These are phyloP conservation scores for Micropterix aruncella DNA, from an alignment of 2,888 invertebrate genomes.

Conservation along the genomic window DNA sequence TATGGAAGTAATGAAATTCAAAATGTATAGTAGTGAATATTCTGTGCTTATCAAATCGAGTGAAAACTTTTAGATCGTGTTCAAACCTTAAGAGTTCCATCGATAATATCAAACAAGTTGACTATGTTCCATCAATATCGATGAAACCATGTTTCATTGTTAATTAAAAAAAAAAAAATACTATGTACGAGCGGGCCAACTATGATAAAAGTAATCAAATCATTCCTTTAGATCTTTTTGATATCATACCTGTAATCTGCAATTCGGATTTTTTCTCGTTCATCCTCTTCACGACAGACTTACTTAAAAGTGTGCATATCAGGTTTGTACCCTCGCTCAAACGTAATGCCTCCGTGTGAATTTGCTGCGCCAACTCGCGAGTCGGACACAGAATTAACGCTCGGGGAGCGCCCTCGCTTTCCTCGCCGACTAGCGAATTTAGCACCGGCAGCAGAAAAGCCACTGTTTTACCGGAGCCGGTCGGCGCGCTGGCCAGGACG, in stretches of 20 bases:
- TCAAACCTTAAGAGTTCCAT: too few species aligned
- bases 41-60: too few species aligned
- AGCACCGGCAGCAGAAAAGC: constrained; percentile 87
- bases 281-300: constrained; percentile 65
- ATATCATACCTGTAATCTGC: not conserved
- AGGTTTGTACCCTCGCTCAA: constrained; percentile 63
- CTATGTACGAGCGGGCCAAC: too few species aligned
- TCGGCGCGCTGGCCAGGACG: constrained; percentile 89
- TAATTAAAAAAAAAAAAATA: constrained; percentile 3
- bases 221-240: too few species aligned
- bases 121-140: too few species aligned
- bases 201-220: too few species aligned
- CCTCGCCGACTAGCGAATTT: constrained; percentile 52
- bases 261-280: constrained; percentile 52
- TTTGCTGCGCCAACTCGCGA: constrained; percentile 87
- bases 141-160: not conserved
- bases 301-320: constrained; percentile 24
- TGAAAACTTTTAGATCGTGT: too few species aligned
- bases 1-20: too few species aligned
- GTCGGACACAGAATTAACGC: constrained; percentile 88
- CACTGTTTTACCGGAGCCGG: constrained; percentile 95
- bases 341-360: constrained; percentile 62
- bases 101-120: too few species aligned
- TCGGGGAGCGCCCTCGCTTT: constrained; percentile 58
- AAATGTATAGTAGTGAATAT: too few species aligned